Evolutionary conservation across 2,797 vertebrate species (phyloP), one percentile per base, ranked within the genome.

Genomic region (Myioborus miniatus): DNA sequence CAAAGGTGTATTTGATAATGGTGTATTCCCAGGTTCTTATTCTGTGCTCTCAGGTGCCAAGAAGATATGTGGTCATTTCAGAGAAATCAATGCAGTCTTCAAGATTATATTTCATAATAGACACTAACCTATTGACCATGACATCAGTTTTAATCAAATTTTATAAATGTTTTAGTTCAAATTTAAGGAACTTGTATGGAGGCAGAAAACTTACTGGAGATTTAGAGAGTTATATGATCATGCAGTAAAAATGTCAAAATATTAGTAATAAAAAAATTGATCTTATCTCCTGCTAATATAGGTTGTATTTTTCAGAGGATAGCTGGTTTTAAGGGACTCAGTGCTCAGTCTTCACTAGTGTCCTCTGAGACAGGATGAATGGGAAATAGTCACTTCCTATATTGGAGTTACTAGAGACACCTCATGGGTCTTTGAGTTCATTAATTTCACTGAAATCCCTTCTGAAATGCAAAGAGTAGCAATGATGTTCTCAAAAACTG

Each of bases 181-280:
- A 1, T 87, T 92, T 94, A 75, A 83, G 53, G 43, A 24, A 44
- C 43, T 62, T 80, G 18, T 43, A 68, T 34, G 23, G 43, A 68
- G 27, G 39, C 19, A 77, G 87, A 92, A 74, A 89, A 64, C 58
- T 81, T 87, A 26, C 18, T 37, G 63, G 49, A 83, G 81, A 87
- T 87, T 78, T 85, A 92, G 78, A 39, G 32, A 83, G 49, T 84
- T 88, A 47, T 32, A 44, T 70, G 37, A 71, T 77, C 41, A 64
- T 18, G 36, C 14, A 83, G 30, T 92, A 89, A 94, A 94, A 93
- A 74, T 87, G 53, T 90, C 83, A 84, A 85, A 94, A 83, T 71
- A 85, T 29, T 91, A 80, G 19, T 64, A 84, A 62, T 47, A 81
- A 67, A 83, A 37, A 52, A 10, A 32, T 26, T n/a, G 47, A 22